Conservation (phyloP, 2,888 invertebrate species). For the Drosophila colorata region DNA sequence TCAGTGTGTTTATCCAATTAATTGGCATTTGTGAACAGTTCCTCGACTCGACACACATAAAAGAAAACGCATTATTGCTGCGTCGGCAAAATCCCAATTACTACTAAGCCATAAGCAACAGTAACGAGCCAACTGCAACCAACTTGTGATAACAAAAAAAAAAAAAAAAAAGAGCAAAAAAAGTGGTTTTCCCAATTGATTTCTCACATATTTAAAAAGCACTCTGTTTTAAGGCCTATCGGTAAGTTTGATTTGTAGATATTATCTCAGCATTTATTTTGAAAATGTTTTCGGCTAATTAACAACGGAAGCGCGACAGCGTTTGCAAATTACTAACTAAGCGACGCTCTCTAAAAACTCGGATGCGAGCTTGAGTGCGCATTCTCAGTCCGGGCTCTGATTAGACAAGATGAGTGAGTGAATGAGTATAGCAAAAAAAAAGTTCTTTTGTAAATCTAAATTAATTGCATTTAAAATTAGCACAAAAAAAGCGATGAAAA, state of each 20-base stretch:
- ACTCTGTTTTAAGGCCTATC: slow-evolving; percentile 26
- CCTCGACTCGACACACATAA: not conserved
- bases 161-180: too few relatives aligned
- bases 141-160: slow-evolving; percentile 8
- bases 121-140: too few relatives aligned
- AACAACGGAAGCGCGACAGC: slow-evolving; percentile 51
- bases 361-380: slow-evolving; percentile 46
- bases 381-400: slow-evolving; percentile 18
- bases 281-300: slow-evolving; percentile 40
- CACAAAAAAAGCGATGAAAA: slow-evolving; percentile 30
- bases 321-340: slow-evolving; percentile 57
- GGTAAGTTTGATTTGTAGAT: slow-evolving; percentile 40
- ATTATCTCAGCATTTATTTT: slow-evolving; percentile 11
- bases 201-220: slow-evolving; percentile 3
- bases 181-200: slow-evolving; percentile 1
- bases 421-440: slow-evolving; percentile 25
- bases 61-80: not conserved
- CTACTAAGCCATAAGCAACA: too few relatives aligned
- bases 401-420: slow-evolving; percentile 30
- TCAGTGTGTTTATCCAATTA: not conserved
- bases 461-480: slow-evolving; percentile 68
- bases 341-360: slow-evolving; percentile 18
- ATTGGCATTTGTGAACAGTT: slow-evolving; percentile 2
- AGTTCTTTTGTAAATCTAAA: slow-evolving; percentile 48
- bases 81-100: not conserved